Evolutionary conservation across 2,113 vertebrate species (phyloP).

Genomic region (Notothenia rossii): DNA sequence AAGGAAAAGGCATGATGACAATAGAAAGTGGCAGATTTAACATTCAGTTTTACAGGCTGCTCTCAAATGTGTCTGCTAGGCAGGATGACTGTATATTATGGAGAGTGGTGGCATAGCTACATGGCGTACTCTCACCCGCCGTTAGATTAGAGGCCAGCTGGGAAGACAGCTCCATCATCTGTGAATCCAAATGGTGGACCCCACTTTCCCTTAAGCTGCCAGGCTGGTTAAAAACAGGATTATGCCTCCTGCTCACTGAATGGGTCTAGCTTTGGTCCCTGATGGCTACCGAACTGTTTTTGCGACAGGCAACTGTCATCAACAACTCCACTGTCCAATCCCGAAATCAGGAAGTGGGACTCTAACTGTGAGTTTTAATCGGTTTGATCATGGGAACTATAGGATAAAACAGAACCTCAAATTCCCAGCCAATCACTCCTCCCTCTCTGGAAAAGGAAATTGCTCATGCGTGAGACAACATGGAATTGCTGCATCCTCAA

Average conservation of each 20-base stretch:
- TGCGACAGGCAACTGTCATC: constrained; percentile 55
- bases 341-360: constrained; percentile 20
- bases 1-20: constrained; percentile 33
- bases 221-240: constrained; percentile 80
- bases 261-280: constrained; percentile 70
- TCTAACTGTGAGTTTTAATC: constrained; percentile 34
- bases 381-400: constrained; percentile 1
- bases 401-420: not conserved
- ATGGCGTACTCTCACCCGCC: constrained; percentile 52
- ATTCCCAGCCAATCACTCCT: not conserved
- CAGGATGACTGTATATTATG: constrained; percentile 55
- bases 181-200: constrained; percentile 80
- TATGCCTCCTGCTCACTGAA: constrained; percentile 76
- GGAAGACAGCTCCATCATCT: constrained; percentile 80
- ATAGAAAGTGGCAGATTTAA: constrained; percentile 17
- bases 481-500: constrained; percentile 6
- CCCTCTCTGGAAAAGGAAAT: not conserved
- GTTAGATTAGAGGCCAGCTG: constrained; percentile 80
- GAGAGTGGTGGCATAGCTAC: constrained; percentile 54
- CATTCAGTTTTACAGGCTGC: constrained; percentile 54
- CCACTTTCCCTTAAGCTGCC: constrained; percentile 75
- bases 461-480: not conserved
- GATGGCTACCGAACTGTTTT: constrained; percentile 61
- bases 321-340: constrained; percentile 28
- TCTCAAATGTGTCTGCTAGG: constrained; percentile 43